phyloP scores from a whole-genome alignment of 2,888 invertebrate species.

The Alsophila aescularia region DNA sequence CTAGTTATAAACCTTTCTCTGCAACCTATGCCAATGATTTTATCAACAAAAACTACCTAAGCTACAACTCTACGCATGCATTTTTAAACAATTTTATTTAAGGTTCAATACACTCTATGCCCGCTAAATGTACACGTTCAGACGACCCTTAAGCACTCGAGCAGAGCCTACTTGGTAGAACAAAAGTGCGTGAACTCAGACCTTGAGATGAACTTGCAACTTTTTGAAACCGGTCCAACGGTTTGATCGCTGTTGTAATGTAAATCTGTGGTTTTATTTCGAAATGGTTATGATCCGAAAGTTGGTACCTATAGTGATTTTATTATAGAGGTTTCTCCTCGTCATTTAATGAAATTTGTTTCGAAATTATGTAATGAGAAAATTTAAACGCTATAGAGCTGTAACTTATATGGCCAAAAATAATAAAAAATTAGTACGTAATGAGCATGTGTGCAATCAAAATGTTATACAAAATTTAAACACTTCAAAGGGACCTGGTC shows the following conservation, averaged over 20 bases:
- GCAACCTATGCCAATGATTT: not conserved
- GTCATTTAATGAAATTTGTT: not conserved
- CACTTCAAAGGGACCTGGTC: too few species aligned
- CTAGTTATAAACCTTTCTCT: not conserved
- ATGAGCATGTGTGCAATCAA: too few species aligned
- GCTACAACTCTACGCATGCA: not conserved
- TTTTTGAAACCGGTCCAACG: slow-evolving; percentile 23
- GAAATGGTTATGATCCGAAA: slow-evolving; percentile 20
- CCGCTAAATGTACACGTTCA: not conserved
- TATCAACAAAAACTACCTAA: not conserved
- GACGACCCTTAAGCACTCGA: not conserved
- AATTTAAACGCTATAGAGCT: too few species aligned
- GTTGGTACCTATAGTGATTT: slow-evolving; percentile 1
- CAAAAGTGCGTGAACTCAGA: slow-evolving; percentile 28
- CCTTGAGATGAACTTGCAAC: slow-evolving; percentile 26
- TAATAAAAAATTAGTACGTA: too few species aligned
- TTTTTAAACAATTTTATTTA: too few species aligned
- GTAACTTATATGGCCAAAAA: too few species aligned
- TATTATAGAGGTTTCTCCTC: slow-evolving; percentile 11
- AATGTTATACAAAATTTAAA: too few species aligned
- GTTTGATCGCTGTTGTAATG: slow-evolving; percentile 18
- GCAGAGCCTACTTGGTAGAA: slow-evolving; percentile 8
- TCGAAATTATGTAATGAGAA: not conserved
- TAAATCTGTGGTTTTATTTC: slow-evolving; percentile 17
- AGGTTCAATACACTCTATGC: slow-evolving; percentile 2